Base-by-base conservation (phyloP, 2,888 invertebrate genomes). In the Lacanobia wlatinum region DNA sequence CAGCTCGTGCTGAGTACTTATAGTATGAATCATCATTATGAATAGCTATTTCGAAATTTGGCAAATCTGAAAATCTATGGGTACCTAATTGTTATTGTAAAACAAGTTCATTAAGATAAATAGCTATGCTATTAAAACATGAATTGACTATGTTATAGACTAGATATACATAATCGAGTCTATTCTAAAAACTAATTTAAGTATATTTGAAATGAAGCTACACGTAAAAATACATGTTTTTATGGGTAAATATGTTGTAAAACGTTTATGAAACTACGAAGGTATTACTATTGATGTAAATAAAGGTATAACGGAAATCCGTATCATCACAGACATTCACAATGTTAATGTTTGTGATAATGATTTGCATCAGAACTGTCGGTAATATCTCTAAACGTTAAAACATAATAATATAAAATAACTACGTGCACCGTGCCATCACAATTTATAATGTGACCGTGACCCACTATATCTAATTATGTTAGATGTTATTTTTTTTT, bases 361-460 rank as follows among this genome's bases (percentile, higher is more conserved):
- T 58, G 61, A 60, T 70, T 66, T 53, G 46, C 63, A 64, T 75
- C 14, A 12, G 21, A 73, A 50, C 61, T 21, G n/a, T 75, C 43
- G 43, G 59, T 43, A 43, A 48, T 55, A 72, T 70, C 38, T 40
- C 52, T 68, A 77, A 67, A 71, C 23, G 46, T 79, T 69, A 56
- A 75, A 81, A 75, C 60, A 82, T 78, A 78, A 79, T 75, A 75
- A 81, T 82, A 82, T 78, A 85, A 87, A 87, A 88, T 76, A 89
- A 83, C 92, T 94, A 94, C 93, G 95, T 95, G 95, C 95, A 94
- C 93, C 87, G 94, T 94, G 94, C 93, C 87, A 90, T 93, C 92
- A 93, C 92, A 92, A 90, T 87, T 82, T 80, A 88, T 88, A 88
- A 87, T 86, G 89, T 90, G 90, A 92, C 84, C 85, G 89, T 91